Conservation (phyloP, 2,113 vertebrate genomes). For the Tinamus guttatus region DNA sequence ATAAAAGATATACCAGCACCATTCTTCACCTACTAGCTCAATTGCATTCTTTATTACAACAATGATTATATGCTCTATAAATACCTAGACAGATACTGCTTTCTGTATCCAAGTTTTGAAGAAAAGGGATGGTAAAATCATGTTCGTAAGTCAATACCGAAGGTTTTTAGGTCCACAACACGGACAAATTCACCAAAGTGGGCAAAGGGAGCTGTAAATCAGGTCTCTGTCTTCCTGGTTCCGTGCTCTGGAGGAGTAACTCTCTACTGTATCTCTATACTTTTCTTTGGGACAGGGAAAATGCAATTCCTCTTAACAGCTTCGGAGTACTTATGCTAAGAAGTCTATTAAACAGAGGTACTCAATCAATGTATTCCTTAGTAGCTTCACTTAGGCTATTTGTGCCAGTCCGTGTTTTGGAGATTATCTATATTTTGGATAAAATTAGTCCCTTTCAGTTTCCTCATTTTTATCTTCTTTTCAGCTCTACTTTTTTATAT, state of each 20-base stretch:
- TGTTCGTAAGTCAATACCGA: neutral
- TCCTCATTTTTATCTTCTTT: neutral
- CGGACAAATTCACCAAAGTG: accelerated
- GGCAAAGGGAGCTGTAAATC: neutral
- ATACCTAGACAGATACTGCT: neutral
- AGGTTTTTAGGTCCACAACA: neutral
- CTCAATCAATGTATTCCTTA: neutral
- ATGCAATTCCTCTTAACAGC: neutral
- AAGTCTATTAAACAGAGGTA: neutral
- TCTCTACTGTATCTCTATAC: neutral
- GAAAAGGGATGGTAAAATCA: neutral
- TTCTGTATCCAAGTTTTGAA: neutral
- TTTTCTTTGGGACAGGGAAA: neutral
- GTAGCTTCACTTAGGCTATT: neutral
- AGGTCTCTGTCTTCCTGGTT: neutral
- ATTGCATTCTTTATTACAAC: neutral
- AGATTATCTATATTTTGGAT: neutral
- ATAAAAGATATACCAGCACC: neutral
- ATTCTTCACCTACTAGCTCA: neutral
- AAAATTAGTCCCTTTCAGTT: neutral
- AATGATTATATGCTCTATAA: neutral
- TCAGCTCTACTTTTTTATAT: neutral
- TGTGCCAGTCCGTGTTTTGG: neutral
- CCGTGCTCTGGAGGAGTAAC: neutral
- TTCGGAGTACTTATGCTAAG: neutral